Base-by-base conservation (phyloP, 2,888 invertebrate species). In the Mesorhabditis spiculigera region DNA sequence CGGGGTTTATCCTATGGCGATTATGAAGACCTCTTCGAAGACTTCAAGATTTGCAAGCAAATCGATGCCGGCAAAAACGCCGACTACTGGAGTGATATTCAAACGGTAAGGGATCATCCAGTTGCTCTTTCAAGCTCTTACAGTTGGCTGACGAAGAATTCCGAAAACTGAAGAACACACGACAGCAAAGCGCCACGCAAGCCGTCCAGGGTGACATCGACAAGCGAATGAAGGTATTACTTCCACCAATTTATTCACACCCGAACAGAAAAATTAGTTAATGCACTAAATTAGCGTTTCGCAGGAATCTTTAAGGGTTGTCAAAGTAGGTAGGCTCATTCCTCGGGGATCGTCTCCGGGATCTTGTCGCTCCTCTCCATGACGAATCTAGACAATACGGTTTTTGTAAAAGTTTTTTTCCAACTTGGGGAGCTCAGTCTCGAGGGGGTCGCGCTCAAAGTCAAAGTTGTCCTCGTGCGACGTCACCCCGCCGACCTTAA, bases 41-140 rank as follows among this genome's bases (percentile, higher is more conserved):
- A 99, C 86, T 97, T 99, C 71, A 93, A 94, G 87, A 88, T 88
- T 4, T 28, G 62, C 4, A 67, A 43, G 86, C 93, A 95, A 88
- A 87, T 97, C 80, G 96, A 97, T 87, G 91, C 92, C 82, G 92
- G 92, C 6, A 91, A 91, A 78, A 93, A 96, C 87, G 90, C 91
- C 67, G 91, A 92, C 85, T 97, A 95, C 88, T 97, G 97, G 97
- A 91, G 91, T 83, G 97, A 97, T 87, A 93, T 97, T 84, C 93
- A 93, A 69, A 93, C 93, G 58, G 95, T 97, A 77, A 95, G 94
- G 4, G 91, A 93, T 87, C 95, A 95, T 87, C 95, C 96, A 87
- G 88, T 95, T 68, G 91, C 91, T 63, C 6, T 8, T 28, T 10
- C 16, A 63, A n/a, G 6, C n/a, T n/a, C 16, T 28, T 63, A 16